phyloP scores from a whole-genome alignment of 2,113 vertebrate species.

The Brienomyrus brachyistius region DNA sequence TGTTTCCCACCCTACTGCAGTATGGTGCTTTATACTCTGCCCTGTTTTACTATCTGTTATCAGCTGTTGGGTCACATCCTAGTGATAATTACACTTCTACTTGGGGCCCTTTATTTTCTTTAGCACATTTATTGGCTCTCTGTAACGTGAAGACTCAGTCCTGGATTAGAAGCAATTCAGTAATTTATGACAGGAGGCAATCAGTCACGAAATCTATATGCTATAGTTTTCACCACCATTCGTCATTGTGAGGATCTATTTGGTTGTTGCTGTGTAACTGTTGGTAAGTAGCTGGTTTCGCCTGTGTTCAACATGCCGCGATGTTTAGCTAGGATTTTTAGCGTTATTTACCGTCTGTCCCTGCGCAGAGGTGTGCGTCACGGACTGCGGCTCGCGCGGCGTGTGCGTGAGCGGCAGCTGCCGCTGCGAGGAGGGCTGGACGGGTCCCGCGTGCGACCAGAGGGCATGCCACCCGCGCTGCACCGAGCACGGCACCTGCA shows the following conservation, averaged over 20 bases:
- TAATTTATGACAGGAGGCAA: not conserved
- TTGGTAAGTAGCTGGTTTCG: not conserved
- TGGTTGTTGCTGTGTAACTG: not conserved
- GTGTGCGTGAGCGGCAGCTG: constrained; percentile 83
- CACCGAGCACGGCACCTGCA: constrained; percentile 87
- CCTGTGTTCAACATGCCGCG: not conserved
- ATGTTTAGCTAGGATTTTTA: not conserved
- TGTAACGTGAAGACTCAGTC: not conserved
- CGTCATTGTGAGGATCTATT: not conserved
- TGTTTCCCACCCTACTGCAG: not conserved
- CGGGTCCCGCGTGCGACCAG: constrained; percentile 77
- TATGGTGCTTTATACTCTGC: not conserved
- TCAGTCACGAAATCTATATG: not conserved
- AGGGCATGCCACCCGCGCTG: constrained; percentile 91
- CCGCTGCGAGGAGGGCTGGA: constrained; percentile 94
- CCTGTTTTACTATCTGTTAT: not conserved
- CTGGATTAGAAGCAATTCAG: not conserved
- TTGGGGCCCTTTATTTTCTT: not conserved
- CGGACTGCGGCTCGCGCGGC: constrained; percentile 82
- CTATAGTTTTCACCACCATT: not conserved
- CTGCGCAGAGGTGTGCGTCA: constrained; percentile 74
- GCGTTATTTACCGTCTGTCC: not conserved
- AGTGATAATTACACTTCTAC: not conserved
- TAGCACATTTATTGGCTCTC: not conserved
- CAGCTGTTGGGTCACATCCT: not conserved